A percentile compares a stretch with the other conserved stretches of the same genome.
Conservation (phyloP, 2,888 invertebrate species). For the Pimpla rufipes region DNA sequence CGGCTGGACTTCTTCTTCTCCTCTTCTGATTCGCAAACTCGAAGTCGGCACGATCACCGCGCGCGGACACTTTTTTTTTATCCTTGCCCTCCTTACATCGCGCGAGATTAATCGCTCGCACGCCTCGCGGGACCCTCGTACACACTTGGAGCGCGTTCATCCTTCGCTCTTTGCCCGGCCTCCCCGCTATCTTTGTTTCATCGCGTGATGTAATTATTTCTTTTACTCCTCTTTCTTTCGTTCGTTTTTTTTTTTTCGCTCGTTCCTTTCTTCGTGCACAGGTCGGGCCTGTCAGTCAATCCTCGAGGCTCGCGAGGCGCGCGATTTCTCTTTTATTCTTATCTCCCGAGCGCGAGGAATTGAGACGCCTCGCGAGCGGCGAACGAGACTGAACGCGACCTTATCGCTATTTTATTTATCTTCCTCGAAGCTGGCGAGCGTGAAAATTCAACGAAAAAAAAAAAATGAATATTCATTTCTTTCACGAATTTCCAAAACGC, state of each 20-base stretch:
- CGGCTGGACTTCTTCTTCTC: slow-evolving; percentile 11
- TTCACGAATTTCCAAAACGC: too few relatives aligned
- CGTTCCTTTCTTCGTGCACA: slow-evolving; percentile 26
- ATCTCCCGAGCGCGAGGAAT: slow-evolving; percentile 35
- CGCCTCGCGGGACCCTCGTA: slow-evolving; percentile 29
- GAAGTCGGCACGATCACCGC: slow-evolving; percentile 1
- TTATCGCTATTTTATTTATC: slow-evolving; percentile 20
- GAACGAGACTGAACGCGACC: slow-evolving; percentile 10
- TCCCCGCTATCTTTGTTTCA: slow-evolving; percentile 48
- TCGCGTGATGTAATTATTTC: slow-evolving; percentile 56
- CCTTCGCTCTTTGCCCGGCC: slow-evolving; percentile 12
- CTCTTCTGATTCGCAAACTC: slow-evolving; percentile 10
- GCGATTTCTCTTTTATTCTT: slow-evolving; percentile 61
- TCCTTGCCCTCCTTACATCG: slow-evolving; percentile 59
- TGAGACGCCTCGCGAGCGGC: slow-evolving; percentile 23
- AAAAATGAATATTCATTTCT: too few relatives aligned
- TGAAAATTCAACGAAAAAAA: too few relatives aligned
- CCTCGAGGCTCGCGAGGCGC: slow-evolving; percentile 24
- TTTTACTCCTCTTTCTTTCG: slow-evolving; percentile 31
- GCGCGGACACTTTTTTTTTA: slow-evolving; percentile 35
- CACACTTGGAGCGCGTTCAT: neutral
- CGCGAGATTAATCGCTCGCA: slow-evolving; percentile 69
- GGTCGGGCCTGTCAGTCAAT: slow-evolving; percentile 54
- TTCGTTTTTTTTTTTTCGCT: slow-evolving; percentile 20
- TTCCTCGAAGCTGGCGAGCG: too few relatives aligned